Evolutionary conservation across 2,113 vertebrate species (phyloP), one percentile per base, ranked within the genome.

Genomic region (Pimephales promelas): DNA sequence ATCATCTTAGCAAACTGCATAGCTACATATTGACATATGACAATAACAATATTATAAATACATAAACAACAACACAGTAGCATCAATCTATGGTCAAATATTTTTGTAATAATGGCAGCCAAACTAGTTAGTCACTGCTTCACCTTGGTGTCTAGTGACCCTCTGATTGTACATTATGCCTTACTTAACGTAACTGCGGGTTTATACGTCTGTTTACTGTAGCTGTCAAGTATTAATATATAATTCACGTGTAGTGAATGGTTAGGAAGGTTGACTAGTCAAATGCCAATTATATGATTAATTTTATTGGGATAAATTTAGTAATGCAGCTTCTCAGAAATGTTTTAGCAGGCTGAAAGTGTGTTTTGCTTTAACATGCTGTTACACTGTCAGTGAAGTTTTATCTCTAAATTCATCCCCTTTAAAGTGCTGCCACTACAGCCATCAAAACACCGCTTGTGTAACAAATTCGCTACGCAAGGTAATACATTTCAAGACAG

Each of bases 361-460:
- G 70, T 72, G 70, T 47, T 71, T 72, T 72, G 40, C 40, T 72
- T 72, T 45, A 72, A 75, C 49, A 31, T 75, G 72, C 49, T 75
- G 72, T 34, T 75, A 52, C 26, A 75, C 72, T 54, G 47, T 75
- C 72, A 75, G 72, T 16, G 26, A 54, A 49, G 28, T 75, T 75
- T 75, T 47, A 75, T 54, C 47, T 75, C 47, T 34, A 75, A 74
- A 74, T 49, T 20, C 47, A 52, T 31, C 72, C 47, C 45, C 26
- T 75, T 52, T 75, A 75, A 75, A 75, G 72, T 1, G 8, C 26
- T 4, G 11, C 45, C 49, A 40, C 72, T 34, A 75, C 28, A 75
- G 72, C 49, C 72, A 75, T 75, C 72, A 75, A 75, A 75, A 75
- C 72, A 54, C 47, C 14, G 18, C 72, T 34, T 34, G 72, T 75